Percentiles rank a stretch among this genome's conserved stretches.
phyloP scores from a whole-genome alignment of 1,140 invertebrate genomes.

The Maniola jurtina region DNA sequence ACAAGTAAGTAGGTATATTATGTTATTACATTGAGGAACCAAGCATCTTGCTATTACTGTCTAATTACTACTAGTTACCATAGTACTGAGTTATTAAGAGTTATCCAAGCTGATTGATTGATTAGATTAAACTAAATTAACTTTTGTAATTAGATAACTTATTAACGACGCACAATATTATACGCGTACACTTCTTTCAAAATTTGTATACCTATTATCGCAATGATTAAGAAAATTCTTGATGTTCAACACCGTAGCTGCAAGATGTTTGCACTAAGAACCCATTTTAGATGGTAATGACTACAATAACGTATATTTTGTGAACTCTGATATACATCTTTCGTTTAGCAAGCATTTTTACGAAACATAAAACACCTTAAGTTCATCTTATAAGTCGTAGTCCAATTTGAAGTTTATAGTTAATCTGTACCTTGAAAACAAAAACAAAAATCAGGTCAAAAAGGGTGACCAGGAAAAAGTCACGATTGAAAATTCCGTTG shows the following conservation, averaged over 20 bases:
- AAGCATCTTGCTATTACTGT: no score
- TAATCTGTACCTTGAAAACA: no score
- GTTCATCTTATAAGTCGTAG: neutral
- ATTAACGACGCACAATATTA: neutral
- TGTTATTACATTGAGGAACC: no score
- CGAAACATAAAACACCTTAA: neutral
- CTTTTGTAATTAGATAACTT: neutral
- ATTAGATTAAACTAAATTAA: no score
- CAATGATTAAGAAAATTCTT: neutral
- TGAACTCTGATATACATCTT: neutral
- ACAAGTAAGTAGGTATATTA: no score
- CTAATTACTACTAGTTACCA: no score
- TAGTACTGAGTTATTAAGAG: no score
- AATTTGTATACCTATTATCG: neutral
- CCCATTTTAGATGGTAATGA: neutral
- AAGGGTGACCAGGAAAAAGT: no score
- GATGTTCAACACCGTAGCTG: neutral
- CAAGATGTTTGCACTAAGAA: conserved; percentile 1
- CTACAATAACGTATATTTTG: neutral
- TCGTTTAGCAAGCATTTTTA: conserved; percentile 3
- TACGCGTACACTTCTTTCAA: neutral
- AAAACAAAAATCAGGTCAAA: no score
- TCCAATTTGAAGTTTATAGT: no score
- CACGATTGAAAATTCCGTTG: no score
- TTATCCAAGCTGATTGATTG: no score